These are phyloP conservation scores for Grallaria varia DNA, from an alignment of 2,113 vertebrate species.

Conservation along the genomic window DNA sequence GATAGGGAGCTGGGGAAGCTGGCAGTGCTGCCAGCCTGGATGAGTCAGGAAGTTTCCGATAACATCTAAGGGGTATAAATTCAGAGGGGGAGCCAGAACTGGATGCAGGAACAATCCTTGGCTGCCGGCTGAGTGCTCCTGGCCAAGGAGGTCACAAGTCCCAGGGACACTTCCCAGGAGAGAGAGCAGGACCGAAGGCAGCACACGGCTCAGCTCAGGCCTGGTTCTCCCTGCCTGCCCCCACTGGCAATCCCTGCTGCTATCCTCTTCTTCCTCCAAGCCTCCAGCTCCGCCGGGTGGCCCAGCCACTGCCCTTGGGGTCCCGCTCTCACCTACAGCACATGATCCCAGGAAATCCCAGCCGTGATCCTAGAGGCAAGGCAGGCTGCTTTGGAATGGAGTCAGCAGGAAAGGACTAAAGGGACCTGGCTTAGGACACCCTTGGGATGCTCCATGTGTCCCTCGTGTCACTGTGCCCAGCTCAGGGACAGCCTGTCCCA, in stretches of 20 bases:
- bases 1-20: not conserved
- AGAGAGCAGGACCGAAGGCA: accelerated
- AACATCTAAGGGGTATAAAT: not conserved
- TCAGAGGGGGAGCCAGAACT: not conserved
- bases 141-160: slow-evolving; percentile 16
- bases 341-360: not conserved
- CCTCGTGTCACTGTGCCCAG: not conserved
- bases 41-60: slow-evolving; percentile 16
- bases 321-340: not conserved
- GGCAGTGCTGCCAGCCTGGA: not conserved
- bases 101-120: not conserved
- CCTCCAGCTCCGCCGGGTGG: accelerated
- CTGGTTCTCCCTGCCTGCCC: not conserved
- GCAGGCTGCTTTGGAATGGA: not conserved
- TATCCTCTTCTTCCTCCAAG: not conserved
- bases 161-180: not conserved
- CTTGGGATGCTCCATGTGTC: accelerated
- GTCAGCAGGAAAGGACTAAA: not conserved
- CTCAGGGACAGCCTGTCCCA: accelerated
- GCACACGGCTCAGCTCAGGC: not conserved
- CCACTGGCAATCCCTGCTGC: not conserved
- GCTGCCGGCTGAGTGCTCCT: not conserved
- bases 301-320: not conserved
- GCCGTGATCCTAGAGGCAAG: accelerated
- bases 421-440: not conserved